Percentiles rank a stretch among this genome's conserved stretches.
These are phyloP conservation scores for Rhingia rostrata DNA, from an alignment of 2,888 invertebrate genomes.

Conservation along the genomic window DNA sequence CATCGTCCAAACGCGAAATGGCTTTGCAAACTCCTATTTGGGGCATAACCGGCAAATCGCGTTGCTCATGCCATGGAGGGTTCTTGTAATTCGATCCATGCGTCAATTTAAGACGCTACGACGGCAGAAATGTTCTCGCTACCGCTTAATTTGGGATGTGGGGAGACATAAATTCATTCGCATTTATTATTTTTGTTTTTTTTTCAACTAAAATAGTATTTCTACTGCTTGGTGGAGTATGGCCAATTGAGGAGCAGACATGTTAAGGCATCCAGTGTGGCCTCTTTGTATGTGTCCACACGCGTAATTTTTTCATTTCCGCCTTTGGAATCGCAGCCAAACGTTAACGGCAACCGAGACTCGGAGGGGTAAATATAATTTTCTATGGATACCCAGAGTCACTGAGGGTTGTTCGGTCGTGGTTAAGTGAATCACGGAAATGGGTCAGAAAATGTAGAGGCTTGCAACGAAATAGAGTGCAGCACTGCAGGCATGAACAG, in stretches of 20 bases:
- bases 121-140: conserved; percentile 23
- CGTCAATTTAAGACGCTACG: conserved; percentile 40
- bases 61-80: not conserved
- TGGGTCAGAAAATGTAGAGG: conserved; percentile 7
- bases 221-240: not conserved
- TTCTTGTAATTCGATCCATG: conserved; percentile 43
- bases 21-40: conserved; percentile 28
- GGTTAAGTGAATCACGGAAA: conserved; percentile 17
- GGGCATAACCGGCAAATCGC: conserved; percentile 11
- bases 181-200: not conserved
- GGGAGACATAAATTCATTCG: conserved; percentile 25
- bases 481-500: not conserved
- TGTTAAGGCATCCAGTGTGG: not conserved
- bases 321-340: conserved; percentile 8
- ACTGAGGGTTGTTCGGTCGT: not conserved
- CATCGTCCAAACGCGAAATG: conserved; percentile 16
- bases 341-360: not conserved
- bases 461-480: not conserved
- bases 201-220: conserved; percentile 24
- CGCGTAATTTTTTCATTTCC: conserved; percentile 39
- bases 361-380: not conserved
- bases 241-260: conserved; percentile 19
- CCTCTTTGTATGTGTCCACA: conserved; percentile 15
- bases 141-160: conserved; percentile 36
- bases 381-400: not conserved